These are phyloP conservation scores for Colaptes auratus DNA, from an alignment of 2,113 vertebrate species.

Conservation along the genomic window DNA sequence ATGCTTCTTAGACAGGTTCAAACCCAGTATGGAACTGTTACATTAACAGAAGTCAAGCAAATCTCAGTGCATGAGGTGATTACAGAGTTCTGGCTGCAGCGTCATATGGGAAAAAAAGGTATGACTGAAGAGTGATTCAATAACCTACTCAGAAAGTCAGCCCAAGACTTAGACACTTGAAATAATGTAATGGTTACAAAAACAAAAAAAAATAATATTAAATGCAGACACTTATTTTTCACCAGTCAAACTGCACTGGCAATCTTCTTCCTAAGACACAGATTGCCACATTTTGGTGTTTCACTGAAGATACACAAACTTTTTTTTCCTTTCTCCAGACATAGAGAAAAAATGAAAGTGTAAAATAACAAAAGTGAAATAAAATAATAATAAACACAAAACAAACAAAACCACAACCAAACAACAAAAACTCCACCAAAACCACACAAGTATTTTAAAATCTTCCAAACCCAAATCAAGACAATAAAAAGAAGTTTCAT, in stretches of 20 bases:
- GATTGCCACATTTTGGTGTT: background rate
- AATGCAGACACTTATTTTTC: background rate
- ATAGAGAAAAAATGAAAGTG: background rate
- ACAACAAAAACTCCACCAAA: background rate
- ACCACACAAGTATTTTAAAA: background rate
- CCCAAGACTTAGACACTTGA: background rate
- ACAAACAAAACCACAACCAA: no score
- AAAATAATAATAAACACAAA: background rate
- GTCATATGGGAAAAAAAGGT: background rate
- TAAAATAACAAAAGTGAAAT: background rate
- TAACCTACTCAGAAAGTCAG: background rate
- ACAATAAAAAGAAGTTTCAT: background rate
- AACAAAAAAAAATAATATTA: background rate
- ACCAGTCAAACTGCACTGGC: background rate
- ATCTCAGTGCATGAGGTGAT: background rate
- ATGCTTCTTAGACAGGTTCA: background rate
- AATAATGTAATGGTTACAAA: background rate
- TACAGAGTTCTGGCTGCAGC: background rate
- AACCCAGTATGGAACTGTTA: background rate
- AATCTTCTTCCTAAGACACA: background rate
- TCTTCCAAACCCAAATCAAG: background rate
- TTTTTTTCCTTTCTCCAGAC: background rate
- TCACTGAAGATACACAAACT: accelerated
- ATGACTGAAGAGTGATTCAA: background rate
- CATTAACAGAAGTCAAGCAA: background rate